Conservation (phyloP, 2,888 invertebrate species). For the Dromius quadrimaculatus region DNA sequence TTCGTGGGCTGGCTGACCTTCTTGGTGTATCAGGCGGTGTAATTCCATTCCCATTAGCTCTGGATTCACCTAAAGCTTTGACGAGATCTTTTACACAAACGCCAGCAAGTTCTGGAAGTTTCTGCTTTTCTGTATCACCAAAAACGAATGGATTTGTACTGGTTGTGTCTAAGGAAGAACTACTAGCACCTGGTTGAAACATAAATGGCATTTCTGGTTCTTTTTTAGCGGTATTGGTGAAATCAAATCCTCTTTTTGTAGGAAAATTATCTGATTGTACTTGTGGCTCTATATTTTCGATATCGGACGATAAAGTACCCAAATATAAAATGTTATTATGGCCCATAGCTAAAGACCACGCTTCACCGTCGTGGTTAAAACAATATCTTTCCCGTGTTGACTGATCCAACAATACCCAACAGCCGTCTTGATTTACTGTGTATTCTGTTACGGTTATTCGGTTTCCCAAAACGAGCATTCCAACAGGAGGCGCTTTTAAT, state of each 20-base stretch:
- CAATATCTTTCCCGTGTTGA: conserved; percentile 75
- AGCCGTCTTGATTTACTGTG: conserved; percentile 74
- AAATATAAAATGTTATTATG: conserved; percentile 75
- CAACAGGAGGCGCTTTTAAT: conserved; percentile 77
- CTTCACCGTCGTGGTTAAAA: conserved; percentile 76
- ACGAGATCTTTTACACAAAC: conserved; percentile 81
- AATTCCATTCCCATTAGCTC: conserved; percentile 83
- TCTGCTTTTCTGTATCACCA: conserved; percentile 67
- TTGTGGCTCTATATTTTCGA: conserved; percentile 46
- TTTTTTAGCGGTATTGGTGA: conserved; percentile 64
- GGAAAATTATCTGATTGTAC: conserved; percentile 57
- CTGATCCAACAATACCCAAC: conserved; percentile 76
- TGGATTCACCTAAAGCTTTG: conserved; percentile 79
- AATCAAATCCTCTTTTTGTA: conserved; percentile 71
- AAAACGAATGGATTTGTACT: conserved; percentile 66
- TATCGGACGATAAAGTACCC: conserved; percentile 66
- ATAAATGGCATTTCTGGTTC: conserved; percentile 57
- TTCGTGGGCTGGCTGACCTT: conserved; percentile 69
- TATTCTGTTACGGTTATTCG: conserved; percentile 74
- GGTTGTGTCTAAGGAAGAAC: conserved; percentile 51
- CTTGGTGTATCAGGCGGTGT: conserved; percentile 79
- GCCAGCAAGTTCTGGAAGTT: conserved; percentile 71
- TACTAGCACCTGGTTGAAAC: conserved; percentile 55
- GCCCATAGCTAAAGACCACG: conserved; percentile 79
- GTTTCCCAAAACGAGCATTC: conserved; percentile 77